Conservation (phyloP, 1,140 invertebrate species). For the Ostrea edulis region DNA sequence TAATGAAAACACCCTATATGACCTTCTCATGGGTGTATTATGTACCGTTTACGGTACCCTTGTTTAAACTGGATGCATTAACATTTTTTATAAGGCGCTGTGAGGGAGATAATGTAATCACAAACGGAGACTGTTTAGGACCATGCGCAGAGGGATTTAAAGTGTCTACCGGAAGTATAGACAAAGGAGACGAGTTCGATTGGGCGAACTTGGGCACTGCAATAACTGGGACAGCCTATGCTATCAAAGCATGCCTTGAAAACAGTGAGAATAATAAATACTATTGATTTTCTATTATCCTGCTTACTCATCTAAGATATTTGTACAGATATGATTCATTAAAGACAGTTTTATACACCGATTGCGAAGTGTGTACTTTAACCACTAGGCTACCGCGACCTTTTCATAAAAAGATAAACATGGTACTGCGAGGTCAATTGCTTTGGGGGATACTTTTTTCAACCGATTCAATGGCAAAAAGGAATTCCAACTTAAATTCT, state of each 20-base stretch:
- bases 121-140: neutral
- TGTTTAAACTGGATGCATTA: no score
- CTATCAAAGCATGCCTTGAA: slow-evolving; percentile 13
- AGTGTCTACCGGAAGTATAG: neutral
- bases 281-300: neutral
- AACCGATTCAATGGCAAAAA: no score
- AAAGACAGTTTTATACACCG: no score
- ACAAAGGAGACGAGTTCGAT: slow-evolving; percentile 11
- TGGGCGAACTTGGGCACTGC: neutral
- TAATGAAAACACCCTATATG: no score
- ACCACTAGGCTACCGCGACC: no score
- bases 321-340: no score
- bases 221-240: neutral
- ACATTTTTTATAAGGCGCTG: neutral
- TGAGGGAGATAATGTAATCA: neutral
- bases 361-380: no score
- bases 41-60: neutral
- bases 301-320: neutral
- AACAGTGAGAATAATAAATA: neutral
- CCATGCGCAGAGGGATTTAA: neutral
- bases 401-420: no score
- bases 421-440: no score
- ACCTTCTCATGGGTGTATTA: no score
- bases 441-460: no score
- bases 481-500: no score